Percentiles rank a stretch among this genome's conserved stretches.
Conservation (phyloP, 2,888 invertebrate species). For the Drosophila pseudotalamancana region DNA sequence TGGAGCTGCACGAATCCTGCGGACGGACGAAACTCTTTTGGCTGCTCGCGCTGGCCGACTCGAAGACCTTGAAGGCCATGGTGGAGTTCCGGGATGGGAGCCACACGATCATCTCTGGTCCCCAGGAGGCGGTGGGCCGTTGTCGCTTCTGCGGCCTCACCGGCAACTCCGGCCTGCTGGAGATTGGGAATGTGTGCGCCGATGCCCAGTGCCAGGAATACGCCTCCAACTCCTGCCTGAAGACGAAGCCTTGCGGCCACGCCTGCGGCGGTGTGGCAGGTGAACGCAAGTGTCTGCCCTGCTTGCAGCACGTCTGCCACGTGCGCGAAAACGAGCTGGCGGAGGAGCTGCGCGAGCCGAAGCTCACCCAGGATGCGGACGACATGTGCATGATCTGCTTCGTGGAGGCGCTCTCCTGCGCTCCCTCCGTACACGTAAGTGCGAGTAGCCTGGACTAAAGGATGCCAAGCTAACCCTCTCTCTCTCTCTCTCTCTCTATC, state of each 20-base stretch:
- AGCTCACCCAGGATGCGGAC: slow-evolving; percentile 96
- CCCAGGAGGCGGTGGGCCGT: slow-evolving; percentile 87
- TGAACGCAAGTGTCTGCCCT: slow-evolving; percentile 94
- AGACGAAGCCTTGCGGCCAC: slow-evolving; percentile 94
- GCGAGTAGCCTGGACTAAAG: too few relatives aligned
- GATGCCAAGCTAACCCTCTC: neutral
- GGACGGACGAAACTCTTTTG: slow-evolving; percentile 98
- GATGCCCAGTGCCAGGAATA: slow-evolving; percentile 96
- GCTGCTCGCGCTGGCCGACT: slow-evolving; percentile 96
- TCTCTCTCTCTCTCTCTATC: neutral
- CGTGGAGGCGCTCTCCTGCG: slow-evolving; percentile 97
- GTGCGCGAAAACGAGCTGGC: slow-evolving; percentile 81
- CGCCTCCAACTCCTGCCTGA: slow-evolving; percentile 89
- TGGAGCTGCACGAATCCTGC: slow-evolving; percentile 98
- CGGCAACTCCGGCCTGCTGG: slow-evolving; percentile 92
- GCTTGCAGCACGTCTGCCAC: slow-evolving; percentile 93
- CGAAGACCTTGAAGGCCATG: slow-evolving; percentile 94
- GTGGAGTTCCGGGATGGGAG: slow-evolving; percentile 94
- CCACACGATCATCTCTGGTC: slow-evolving; percentile 84
- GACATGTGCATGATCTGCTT: slow-evolving; percentile 99
- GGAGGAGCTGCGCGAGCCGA: slow-evolving; percentile 82
- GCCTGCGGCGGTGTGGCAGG: slow-evolving; percentile 96
- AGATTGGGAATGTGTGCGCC: slow-evolving; percentile 96
- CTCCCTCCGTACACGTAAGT: slow-evolving; percentile 94
- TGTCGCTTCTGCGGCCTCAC: slow-evolving; percentile 97